Evolutionary conservation across 2,888 invertebrate species (phyloP), one percentile per base, ranked within the genome.

Genomic region (Cylindroiulus punctatus): DNA sequence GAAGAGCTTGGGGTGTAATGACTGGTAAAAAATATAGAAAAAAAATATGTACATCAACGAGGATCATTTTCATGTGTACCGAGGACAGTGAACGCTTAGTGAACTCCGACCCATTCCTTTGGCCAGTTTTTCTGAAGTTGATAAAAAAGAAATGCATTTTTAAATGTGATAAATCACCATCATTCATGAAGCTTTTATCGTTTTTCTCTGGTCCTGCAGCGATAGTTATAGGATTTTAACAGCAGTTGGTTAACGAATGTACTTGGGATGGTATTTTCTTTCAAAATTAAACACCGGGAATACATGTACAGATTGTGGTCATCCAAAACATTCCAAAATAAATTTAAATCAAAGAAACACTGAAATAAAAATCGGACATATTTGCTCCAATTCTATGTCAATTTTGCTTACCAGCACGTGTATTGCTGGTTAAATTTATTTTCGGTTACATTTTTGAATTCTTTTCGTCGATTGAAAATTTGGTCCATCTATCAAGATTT

Each of bases 41-140:
- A 76, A 30, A 76, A 30, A 22, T 47, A 47, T 76, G 76, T 30
- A 12, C 30, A 76, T 30, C 76, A 76, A 30, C 30, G 76, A 1
- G 76, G 76, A 76, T 76, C 76, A 30, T 30, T 76, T 76, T 76
- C 76, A 76, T 76, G 30, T 30, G 30, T 30, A 30, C 19, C 12
- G 83, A 40, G 83, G 83, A 83, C 83, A 83, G 40, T 83, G 83
- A 83, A 83, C 83, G 83, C 83, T 83, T 42, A 83, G 12, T 83
- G 83, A 40, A 40, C 83, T 83, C n/a, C 40, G 83, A 12, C 83
- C 83, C 44, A 52, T 76, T 76, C 30, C 12, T 76, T 76, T 12
- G 26, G 30, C 30, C 30, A 8, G 30, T 76, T 76, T 76, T 76
- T 30, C 14, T 76, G 12, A 65, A 65, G 26, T 65, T 26, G 30